phyloP scores from a whole-genome alignment of 2,888 invertebrate species.

The Bellardia pandia region DNA sequence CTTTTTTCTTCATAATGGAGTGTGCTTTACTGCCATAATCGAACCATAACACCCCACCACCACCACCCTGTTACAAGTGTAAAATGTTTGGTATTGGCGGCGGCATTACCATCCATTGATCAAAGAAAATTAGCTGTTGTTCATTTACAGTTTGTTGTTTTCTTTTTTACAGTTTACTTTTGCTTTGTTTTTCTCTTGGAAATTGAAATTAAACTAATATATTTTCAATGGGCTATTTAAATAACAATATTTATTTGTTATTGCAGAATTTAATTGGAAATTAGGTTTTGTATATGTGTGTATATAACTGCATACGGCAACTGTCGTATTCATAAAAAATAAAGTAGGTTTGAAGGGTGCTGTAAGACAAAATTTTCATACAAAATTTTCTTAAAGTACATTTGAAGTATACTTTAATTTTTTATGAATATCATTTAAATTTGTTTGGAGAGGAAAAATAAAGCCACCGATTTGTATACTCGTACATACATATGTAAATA shows the following conservation, averaged over 20 bases:
- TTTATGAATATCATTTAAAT: not conserved
- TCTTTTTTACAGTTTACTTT: not conserved
- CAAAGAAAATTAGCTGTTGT: constrained; percentile 69
- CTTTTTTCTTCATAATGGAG: constrained; percentile 22
- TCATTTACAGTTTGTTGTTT: constrained; percentile 47
- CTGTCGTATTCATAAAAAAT: too few species aligned
- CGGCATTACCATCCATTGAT: constrained; percentile 62
- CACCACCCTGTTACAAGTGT: not conserved
- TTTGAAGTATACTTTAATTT: too few species aligned
- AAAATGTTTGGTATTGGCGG: constrained; percentile 8
- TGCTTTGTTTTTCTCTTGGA: not conserved
- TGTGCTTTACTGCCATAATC: not conserved
- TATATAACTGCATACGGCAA: too few species aligned
- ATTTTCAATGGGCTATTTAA: constrained; percentile 31
- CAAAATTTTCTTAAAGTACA: too few species aligned
- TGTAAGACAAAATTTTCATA: too few species aligned
- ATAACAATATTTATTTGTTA: constrained; percentile 28
- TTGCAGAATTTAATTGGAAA: constrained; percentile 40
- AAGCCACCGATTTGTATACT: not conserved
- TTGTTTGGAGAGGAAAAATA: not conserved
- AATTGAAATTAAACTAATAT: constrained; percentile 35
- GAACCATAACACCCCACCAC: too few species aligned
- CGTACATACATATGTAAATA: too few species aligned
- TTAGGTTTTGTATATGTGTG: constrained; percentile 18
- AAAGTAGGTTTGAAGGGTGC: too few species aligned